Evolutionary conservation across 2,888 invertebrate species (phyloP).

Genomic region (Nebria brevicollis): DNA sequence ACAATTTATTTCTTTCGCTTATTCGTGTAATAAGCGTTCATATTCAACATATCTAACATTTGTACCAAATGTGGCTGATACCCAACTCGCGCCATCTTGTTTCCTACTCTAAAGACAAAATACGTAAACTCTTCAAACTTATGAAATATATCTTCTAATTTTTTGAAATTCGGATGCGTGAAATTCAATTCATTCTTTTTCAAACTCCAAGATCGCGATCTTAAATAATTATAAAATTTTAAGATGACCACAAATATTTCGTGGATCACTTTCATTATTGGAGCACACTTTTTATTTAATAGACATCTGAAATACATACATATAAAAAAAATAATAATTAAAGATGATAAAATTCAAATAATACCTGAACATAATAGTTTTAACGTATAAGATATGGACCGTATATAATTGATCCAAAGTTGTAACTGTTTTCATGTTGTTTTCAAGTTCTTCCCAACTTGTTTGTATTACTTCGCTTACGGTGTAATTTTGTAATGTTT

Average conservation of each 20-base stretch:
- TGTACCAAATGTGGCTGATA: slow-evolving; percentile 75
- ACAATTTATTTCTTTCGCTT: slow-evolving; percentile 27
- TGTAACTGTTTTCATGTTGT: slow-evolving; percentile 71
- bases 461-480: slow-evolving; percentile 79
- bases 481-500: slow-evolving; percentile 80
- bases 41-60: slow-evolving; percentile 72
- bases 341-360: slow-evolving; percentile 47
- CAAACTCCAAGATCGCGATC: slow-evolving; percentile 69
- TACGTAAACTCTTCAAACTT: slow-evolving; percentile 69
- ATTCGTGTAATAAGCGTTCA: slow-evolving; percentile 68
- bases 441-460: slow-evolving; percentile 80
- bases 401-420: slow-evolving; percentile 79
- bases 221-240: slow-evolving; percentile 73
- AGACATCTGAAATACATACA: slow-evolving; percentile 68
- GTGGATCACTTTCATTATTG: slow-evolving; percentile 75
- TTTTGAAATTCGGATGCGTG: slow-evolving; percentile 70
- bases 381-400: slow-evolving; percentile 78
- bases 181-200: slow-evolving; percentile 63
- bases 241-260: slow-evolving; percentile 78
- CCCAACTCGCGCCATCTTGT: slow-evolving; percentile 72
- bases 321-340: slow-evolving; percentile 21
- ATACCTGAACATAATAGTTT: slow-evolving; percentile 75
- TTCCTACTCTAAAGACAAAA: slow-evolving; percentile 71
- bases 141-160: slow-evolving; percentile 62
- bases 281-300: slow-evolving; percentile 75